Base-by-base conservation (phyloP, 2,888 invertebrate species). In the Rugalucina vietnamica region DNA sequence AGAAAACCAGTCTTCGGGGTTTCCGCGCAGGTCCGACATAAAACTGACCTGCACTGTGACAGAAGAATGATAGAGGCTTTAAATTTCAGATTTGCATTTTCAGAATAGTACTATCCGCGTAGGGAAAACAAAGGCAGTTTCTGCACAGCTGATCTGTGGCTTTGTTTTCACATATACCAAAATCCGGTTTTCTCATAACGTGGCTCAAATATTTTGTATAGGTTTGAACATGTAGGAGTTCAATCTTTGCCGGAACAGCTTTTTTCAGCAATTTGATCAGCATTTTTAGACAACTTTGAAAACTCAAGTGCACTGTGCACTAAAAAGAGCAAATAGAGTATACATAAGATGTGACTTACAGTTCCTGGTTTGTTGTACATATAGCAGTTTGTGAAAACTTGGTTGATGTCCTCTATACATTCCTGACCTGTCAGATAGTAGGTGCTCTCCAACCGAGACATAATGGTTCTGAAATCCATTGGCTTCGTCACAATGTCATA, bases 361-460 rank as follows among this genome's bases (percentile, higher is more conserved):
- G 99, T 99, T 85, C 98, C 99, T 65, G 98, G 98, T 95, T 99
- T 99, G 96, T 99, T 99, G 96, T 99, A 99, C 81, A 98, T 97
- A 94, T 99, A 99, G 95, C 99, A 99, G 95, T 99, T 99, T 90
- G 97, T 97, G 95, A 99, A 99, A 98, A 99, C 98, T 37, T 97
- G 98, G 95, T 98, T 98, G 96, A 99, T 98, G 95, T 99, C 99
- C 95, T 98, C 92, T 91, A 99, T 97, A 95, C 99, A 98, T 96
- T 99, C 99, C 95, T 97, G 97, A 84, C 98, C 98, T 89, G 97
- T 97, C 96, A 97, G 97, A 95, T 99, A 99, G 94, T 98, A 99
- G 94, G 97, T 97, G 95, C 98, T 98, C 95, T 99, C 99, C 91
- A 99, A 96, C 74, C 99, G 97, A 95, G 98, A 98, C 95, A 98